Evolutionary conservation across 2,888 invertebrate genomes (phyloP), one percentile per base, ranked within the genome.

Genomic region (Falcaria lacertinaria): DNA sequence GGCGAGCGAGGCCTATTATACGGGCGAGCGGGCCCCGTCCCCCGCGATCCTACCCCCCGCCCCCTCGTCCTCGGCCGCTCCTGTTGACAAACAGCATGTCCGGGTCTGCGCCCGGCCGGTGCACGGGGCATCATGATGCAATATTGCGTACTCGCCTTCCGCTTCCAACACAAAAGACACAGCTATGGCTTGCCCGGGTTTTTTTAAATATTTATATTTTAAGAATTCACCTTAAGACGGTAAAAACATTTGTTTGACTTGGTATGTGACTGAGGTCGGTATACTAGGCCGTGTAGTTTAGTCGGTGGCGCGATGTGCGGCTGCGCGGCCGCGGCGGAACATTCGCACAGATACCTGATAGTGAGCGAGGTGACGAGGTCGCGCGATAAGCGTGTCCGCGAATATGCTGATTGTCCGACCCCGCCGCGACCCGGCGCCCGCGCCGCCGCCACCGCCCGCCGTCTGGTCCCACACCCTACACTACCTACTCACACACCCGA

Each of bases 1-100:
- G 43, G 50, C 17, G 46, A 48, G 50, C 44, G 35, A 3, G 44
- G 41, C 52, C 40, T 48, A 17, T 56, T 70, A 65, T 73, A 70
- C 71, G 72, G 43, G 38, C 25, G 33, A 25, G 42, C 19, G 34
- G 4, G 4, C 13, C 13, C 11, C 34, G 8, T 7, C 6, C 13
- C n/a, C 39, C 39, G 41, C 33, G 41, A 34, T 43, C 40, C 22
- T 7, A 22, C 36, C 36, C 8, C 14, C 36, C 19, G 14, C 19
- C 36, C 42, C 45, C 42, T 42, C 22, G 43, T 44, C 39, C 28
- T 13, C 1, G 53, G 50, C 51, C 48, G 50, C 48, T 45, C 17
- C 1, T 56, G 56, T 60, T 60, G 50, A 60, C 60, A 45, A 50
- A 54, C 47, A 50, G 19, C 36, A 36, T 42, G 50, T 58, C 60